Evolutionary conservation across 2,888 invertebrate genomes (phyloP).

Genomic region (Napeogenes sylphis): DNA sequence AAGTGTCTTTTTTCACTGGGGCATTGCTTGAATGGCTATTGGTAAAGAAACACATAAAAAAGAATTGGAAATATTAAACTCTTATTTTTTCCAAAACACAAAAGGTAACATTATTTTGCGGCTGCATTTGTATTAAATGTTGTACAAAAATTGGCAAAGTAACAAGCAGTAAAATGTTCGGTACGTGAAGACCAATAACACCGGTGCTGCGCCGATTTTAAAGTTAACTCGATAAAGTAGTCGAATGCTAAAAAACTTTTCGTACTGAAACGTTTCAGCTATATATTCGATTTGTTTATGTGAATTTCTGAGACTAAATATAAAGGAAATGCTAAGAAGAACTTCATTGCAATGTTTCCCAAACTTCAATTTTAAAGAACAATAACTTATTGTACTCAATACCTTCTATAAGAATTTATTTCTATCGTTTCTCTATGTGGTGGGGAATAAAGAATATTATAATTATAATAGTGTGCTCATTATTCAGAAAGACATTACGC

Average conservation of each 20-base stretch:
- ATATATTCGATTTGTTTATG: constrained; percentile 26
- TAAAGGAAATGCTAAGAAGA: background rate
- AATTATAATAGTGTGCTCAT: no score
- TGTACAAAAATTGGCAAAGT: constrained; percentile 13
- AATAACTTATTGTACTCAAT: no score
- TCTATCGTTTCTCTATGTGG: no score
- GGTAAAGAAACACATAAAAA: background rate
- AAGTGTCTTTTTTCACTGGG: no score
- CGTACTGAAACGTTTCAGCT: constrained; percentile 20
- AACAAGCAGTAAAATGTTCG: constrained; percentile 16
- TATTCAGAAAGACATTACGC: no score
- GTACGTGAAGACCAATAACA: constrained; percentile 24
- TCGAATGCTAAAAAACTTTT: constrained; percentile 25
- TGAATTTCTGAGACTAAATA: constrained; percentile 8
- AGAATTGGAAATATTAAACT: no score
- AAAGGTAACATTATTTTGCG: background rate
- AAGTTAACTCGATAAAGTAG: constrained; percentile 25
- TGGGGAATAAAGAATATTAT: no score
- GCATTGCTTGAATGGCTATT: no score
- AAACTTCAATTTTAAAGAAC: no score
- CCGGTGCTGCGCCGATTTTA: constrained; percentile 27
- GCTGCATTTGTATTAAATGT: constrained; percentile 8
- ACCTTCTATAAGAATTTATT: no score
- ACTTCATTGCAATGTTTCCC: background rate
- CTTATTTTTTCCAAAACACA: no score